A percentile compares a stretch with the other conserved stretches of the same genome.
These are phyloP conservation scores for Strix aluco DNA, from an alignment of 2,113 vertebrate genomes.

Conservation along the genomic window DNA sequence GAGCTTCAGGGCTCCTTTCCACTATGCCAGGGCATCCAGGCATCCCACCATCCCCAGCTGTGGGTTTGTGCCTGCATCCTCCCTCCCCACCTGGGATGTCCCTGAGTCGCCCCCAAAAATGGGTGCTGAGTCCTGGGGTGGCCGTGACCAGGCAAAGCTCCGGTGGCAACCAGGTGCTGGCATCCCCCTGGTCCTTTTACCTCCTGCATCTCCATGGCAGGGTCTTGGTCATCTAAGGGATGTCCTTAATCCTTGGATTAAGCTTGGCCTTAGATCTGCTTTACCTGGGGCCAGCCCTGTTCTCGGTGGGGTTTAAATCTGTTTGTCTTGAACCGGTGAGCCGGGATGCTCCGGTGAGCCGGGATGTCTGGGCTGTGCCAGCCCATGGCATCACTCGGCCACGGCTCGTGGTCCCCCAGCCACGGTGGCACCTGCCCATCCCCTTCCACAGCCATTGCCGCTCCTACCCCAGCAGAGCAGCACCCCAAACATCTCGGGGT, in stretches of 20 bases:
- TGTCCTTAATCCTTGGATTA: not conserved
- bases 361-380: not conserved
- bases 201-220: not conserved
- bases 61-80: not conserved
- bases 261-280: not conserved
- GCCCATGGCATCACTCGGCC: not conserved
- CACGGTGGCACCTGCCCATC: fast-evolving
- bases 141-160: not conserved
- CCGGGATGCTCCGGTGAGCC: fast-evolving
- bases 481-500: not conserved
- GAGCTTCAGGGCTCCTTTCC: not conserved
- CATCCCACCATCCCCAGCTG: too few species aligned
- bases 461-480: not conserved
- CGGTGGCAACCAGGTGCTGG: not conserved
- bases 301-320: not conserved
- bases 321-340: fast-evolving
- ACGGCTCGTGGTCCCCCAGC: fast-evolving
- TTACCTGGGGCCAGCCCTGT: not conserved
- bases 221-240: not conserved
- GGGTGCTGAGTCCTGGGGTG: not conserved
- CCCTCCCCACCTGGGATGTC: not conserved
- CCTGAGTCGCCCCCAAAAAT: not conserved
- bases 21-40: not conserved
- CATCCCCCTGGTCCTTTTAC: not conserved
- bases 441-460: not conserved